Conservation (phyloP, 2,797 vertebrate genomes). For the Acanthornis magna region DNA sequence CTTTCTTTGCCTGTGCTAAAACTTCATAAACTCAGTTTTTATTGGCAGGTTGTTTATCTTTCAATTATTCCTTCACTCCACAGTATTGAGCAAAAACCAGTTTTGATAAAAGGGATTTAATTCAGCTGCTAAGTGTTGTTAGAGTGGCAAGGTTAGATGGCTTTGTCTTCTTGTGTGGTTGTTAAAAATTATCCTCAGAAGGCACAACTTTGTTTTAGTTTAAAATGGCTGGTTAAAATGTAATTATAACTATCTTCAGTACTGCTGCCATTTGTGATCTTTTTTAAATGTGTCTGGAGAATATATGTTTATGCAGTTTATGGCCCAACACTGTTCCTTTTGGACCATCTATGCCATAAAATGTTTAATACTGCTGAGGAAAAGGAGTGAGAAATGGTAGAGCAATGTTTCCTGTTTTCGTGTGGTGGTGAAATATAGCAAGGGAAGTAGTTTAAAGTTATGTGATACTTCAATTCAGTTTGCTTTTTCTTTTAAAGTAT, state of each 20-base stretch:
- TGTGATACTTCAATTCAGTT: constrained; percentile 1
- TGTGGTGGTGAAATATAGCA: constrained; percentile 4
- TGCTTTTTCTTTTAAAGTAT: constrained; percentile 26
- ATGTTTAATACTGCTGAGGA: constrained; percentile 38
- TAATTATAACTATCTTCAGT: constrained; percentile 21
- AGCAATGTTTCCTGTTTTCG: constrained; percentile 32
- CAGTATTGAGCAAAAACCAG: background rate
- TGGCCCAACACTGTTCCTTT: constrained; percentile 27
- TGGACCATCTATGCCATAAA: constrained; percentile 38
- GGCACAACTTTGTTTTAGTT: constrained; percentile 10
- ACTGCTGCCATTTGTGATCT: constrained; percentile 1
- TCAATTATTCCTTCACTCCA: background rate
- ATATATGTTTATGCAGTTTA: constrained; percentile 34
- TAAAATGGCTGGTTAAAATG: constrained; percentile 12
- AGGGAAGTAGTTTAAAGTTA: constrained; percentile 26
- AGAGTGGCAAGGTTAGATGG: background rate
- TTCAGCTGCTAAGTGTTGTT: background rate
- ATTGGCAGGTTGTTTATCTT: background rate
- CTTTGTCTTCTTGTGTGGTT: background rate
- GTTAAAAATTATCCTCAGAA: constrained; percentile 15
- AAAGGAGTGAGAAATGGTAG: constrained; percentile 41
- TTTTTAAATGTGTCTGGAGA: constrained; percentile 21
- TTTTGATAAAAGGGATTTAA: background rate
- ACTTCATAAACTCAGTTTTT: background rate
- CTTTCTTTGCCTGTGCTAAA: background rate